Evolutionary conservation across 2,888 invertebrate species (phyloP), one percentile per base, ranked within the genome.

Genomic region (Archaeoteleia sp.): DNA sequence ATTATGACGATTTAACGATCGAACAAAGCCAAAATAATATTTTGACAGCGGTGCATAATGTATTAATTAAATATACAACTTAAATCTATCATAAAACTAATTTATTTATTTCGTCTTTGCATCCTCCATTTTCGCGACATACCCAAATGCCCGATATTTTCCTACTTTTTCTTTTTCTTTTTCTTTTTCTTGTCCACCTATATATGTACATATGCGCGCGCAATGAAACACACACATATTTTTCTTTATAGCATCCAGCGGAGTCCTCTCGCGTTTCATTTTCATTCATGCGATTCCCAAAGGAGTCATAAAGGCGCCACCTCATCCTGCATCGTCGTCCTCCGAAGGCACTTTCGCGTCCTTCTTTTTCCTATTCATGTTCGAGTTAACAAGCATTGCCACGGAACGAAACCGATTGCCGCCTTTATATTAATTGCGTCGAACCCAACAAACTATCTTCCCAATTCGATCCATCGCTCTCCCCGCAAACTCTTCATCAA

Each of bases 191-290:
- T n/a, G n/a, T n/a, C n/a, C n/a, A n/a, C n/a, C n/a, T n/a, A 55
- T 49, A 54, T 51, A 49, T 55, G 42, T 48, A 46, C 60, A 51
- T 34, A 53, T 54, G 37, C 54, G 17, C 42, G 48, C 63, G 49
- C 67, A 67, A 67, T 49, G 67, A 61, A 53, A 67, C 67, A 60
- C 55, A 2, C n/a, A 58, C 60, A 55, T 63, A 55, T 54, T 58
- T 70, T 63, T 62, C 67, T 67, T 60, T 70, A 67, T 67, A 53
- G 65, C 61, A 30, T 42, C 29, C 27, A 53, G 53, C 53, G 42
- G 51, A 48, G 60, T 72, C 65, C 70, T 72, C 53, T 72, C 70
- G 71, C 68, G 73, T 78, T 78, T 78, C 78, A 75, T 78, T 75
- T 78, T 78, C 77, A 72, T 70, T 67, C 67, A 55, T 51, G 63